Conservation (phyloP, 2,797 vertebrate species). For the Falco peregrinus region DNA sequence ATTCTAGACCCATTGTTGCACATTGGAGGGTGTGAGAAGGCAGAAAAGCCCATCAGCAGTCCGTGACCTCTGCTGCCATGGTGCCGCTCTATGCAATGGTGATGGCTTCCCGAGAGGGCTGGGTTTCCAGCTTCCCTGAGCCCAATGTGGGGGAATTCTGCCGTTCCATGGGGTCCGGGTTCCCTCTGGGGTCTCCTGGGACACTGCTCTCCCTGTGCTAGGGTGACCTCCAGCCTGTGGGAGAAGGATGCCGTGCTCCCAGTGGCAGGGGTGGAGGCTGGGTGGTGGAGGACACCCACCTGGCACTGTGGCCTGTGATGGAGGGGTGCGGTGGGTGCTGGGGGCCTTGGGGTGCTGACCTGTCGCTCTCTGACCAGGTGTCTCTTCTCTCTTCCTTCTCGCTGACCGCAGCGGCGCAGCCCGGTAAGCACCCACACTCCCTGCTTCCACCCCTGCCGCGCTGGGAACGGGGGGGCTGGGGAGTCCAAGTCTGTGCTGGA, state of each 20-base stretch:
- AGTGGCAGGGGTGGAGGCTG: background rate
- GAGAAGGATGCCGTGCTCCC: accelerated
- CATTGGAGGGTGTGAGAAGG: background rate
- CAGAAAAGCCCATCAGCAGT: accelerated
- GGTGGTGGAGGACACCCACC: background rate
- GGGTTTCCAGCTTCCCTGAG: background rate
- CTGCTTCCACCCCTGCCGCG: background rate
- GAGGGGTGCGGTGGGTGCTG: background rate
- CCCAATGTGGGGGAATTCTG: background rate
- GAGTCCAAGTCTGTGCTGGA: accelerated
- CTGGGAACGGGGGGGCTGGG: accelerated
- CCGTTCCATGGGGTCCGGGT: accelerated
- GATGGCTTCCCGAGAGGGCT: accelerated
- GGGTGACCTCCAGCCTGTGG: background rate
- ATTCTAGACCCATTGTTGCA: accelerated
- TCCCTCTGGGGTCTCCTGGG: background rate
- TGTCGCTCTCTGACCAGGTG: constrained; percentile 94
- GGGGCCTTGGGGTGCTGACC: constrained; percentile 76
- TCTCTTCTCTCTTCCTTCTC: constrained; percentile 96
- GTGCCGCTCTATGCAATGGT: accelerated
- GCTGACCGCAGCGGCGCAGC: constrained; percentile 97
- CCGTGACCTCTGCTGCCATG: background rate
- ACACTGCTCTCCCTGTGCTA: accelerated
- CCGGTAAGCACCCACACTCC: constrained; percentile 84
- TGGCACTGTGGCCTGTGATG: accelerated